These are phyloP conservation scores for Aproaerema taeniolella DNA, from an alignment of 2,888 invertebrate species.

Conservation along the genomic window DNA sequence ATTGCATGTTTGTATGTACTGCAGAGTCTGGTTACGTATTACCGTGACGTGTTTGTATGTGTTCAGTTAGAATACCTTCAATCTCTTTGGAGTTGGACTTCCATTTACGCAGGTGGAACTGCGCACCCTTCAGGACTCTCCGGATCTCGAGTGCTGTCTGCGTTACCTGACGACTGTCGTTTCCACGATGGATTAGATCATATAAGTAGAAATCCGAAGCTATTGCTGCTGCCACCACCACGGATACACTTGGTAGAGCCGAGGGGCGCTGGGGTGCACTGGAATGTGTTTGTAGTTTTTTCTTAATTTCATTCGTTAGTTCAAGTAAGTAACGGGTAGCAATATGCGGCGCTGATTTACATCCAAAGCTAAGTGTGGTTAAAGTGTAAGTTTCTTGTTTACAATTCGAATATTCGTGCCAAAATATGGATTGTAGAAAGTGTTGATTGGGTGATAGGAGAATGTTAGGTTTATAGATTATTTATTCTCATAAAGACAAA, in stretches of 20 bases:
- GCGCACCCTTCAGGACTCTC: conserved; percentile 2
- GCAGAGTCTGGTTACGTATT: conserved; percentile 1
- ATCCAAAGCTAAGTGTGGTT: conserved; percentile 1
- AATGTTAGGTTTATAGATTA: too few relatives aligned
- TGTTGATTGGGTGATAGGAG: neutral
- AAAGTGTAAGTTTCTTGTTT: conserved; percentile 2
- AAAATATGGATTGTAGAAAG: conserved; percentile 8
- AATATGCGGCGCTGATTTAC: neutral
- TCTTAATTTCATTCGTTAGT: neutral
- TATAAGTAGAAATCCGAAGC: neutral
- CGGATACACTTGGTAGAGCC: neutral
- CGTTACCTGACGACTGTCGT: neutral
- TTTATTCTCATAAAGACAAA: too few relatives aligned
- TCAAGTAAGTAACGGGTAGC: neutral
- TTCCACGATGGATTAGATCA: neutral
- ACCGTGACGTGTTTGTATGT: conserved; percentile 1
- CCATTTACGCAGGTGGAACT: conserved; percentile 12
- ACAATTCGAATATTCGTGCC: conserved; percentile 6
- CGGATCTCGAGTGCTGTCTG: conserved; percentile 1
- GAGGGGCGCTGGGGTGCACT: too few relatives aligned
- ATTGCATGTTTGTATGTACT: neutral
- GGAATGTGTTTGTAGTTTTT: neutral
- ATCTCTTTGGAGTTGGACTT: conserved; percentile 7
- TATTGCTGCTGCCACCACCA: neutral
- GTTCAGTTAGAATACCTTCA: neutral